Percentiles rank a stretch among this genome's conserved stretches.
phyloP scores from a whole-genome alignment of 1,140 invertebrate species.

The Phthorimaea operculella region DNA sequence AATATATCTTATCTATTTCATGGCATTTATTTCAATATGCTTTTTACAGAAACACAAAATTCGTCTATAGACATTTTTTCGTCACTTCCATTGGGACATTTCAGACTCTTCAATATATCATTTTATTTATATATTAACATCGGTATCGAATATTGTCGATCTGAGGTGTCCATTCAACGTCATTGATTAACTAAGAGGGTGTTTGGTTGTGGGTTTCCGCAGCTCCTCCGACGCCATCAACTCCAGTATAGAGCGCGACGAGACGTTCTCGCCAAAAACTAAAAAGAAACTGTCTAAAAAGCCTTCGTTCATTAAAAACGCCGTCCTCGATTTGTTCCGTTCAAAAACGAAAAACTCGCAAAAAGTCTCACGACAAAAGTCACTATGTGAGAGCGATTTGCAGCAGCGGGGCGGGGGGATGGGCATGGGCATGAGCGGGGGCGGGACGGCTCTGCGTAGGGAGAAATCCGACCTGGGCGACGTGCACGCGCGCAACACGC shows the following conservation, averaged over 20 bases:
- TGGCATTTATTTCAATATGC: conserved; percentile 63
- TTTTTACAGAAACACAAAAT: conserved; percentile 49
- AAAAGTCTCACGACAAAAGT: conserved; percentile 64
- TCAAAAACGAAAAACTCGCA: conserved; percentile 65
- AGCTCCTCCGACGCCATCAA: conserved; percentile 64
- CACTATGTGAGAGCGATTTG: conserved; percentile 60
- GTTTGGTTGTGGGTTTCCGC: conserved; percentile 66
- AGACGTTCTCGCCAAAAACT: conserved; percentile 64
- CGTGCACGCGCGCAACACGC: conserved; percentile 49
- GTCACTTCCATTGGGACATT: conserved; percentile 36
- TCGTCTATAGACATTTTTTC: conserved; percentile 41
- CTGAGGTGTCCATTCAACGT: conserved; percentile 44
- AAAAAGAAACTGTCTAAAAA: conserved; percentile 69
- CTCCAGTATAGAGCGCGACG: conserved; percentile 60
- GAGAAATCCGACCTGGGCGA: conserved; percentile 60
- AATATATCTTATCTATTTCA: background rate
- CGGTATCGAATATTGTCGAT: conserved; percentile 27
- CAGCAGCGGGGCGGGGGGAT: conserved; percentile 47
- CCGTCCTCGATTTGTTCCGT: conserved; percentile 65
- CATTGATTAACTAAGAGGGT: conserved; percentile 64
- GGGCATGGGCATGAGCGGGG: conserved; percentile 31
- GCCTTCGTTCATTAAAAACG: conserved; percentile 67
- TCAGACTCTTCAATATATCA: conserved; percentile 42
- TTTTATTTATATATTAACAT: conserved; percentile 15
- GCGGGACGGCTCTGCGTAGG: conserved; percentile 46